Evolutionary conservation across 2,113 vertebrate species (phyloP), one percentile per base, ranked within the genome.

Genomic region (Ifrita kowaldi): DNA sequence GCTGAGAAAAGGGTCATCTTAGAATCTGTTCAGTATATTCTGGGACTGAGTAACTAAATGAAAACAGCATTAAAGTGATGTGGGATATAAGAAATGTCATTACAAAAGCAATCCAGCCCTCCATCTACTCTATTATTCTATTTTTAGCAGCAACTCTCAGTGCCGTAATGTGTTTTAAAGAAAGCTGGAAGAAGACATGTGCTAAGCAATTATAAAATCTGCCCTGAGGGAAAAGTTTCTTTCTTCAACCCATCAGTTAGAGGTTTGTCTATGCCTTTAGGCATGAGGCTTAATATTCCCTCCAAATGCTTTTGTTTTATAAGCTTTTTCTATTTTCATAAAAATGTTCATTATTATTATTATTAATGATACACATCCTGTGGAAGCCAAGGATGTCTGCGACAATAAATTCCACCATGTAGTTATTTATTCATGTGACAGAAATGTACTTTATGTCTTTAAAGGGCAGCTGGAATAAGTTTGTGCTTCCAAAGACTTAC

Each of bases 171-270:
- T 70, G 4, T 65, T 95, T 92, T 74, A 84, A 81, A 95, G 64
- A 89, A 89, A 84, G 22, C 68, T 92, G 56, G 24, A 89, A 78
- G 75, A 95, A 90, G 76, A 78, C 22, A n/a, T 87, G 55, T 32
- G 23, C 65, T 67, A 91, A 92, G 56, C 60, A 92, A 92, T 95
- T 92, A 91, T 28, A 91, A 84, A 89, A 77, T 70, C 62, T 94
- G 28, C 82, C 90, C 74, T 56, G 53, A 95, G 92, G 90, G 81
- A 81, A 89, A 91, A 44, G 33, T 75, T 89, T 71, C 47, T 75
- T 95, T 52, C 78, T 68, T 52, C 33, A 96, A 33, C 13, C 11
- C 52, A 55, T 78, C 39, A 71, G 50, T 89, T 75, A 78, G 56
- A 75, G 8, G 21, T 87, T 88, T 89, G 30, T 89, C 95, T 94